These are phyloP conservation scores for Enteromius paludinosus DNA, from an alignment of 2,797 vertebrate genomes.

Conservation along the genomic window DNA sequence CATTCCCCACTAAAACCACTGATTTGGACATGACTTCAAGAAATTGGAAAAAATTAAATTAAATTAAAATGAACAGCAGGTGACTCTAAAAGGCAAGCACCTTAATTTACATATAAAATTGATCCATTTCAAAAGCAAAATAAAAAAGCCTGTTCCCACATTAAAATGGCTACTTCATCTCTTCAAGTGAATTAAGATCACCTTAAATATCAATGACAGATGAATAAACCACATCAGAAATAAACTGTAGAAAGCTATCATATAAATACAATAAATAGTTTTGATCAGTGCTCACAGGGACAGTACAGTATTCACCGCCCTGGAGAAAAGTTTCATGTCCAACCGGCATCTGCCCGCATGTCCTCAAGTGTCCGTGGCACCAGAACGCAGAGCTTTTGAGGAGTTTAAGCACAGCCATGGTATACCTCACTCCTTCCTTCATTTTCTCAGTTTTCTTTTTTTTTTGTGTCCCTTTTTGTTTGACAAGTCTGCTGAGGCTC, in stretches of 20 bases:
- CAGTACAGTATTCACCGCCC: slow-evolving; percentile 64
- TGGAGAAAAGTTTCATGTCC: slow-evolving; percentile 60
- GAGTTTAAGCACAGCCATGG: slow-evolving; percentile 52
- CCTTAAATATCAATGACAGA: slow-evolving; percentile 70
- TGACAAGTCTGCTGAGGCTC: slow-evolving; percentile 47
- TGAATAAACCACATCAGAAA: slow-evolving; percentile 65
- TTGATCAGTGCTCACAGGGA: slow-evolving; percentile 81
- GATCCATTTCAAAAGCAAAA: slow-evolving; percentile 62
- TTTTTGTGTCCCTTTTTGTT: neutral
- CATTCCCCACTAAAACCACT: slow-evolving; percentile 58
- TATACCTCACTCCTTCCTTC: slow-evolving; percentile 58
- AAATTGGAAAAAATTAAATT: slow-evolving; percentile 42
- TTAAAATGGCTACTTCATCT: slow-evolving; percentile 70
- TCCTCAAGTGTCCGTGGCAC: slow-evolving; percentile 57
- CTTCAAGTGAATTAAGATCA: slow-evolving; percentile 66
- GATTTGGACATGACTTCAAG: slow-evolving; percentile 48
- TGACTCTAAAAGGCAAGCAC: slow-evolving; percentile 52
- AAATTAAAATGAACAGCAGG: slow-evolving; percentile 52
- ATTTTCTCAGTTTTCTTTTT: slow-evolving; percentile 30
- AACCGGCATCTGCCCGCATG: slow-evolving; percentile 50
- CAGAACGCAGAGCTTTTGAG: slow-evolving; percentile 57
- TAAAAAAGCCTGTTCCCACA: slow-evolving; percentile 73
- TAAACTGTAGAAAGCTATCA: slow-evolving; percentile 83
- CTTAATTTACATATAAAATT: slow-evolving; percentile 64
- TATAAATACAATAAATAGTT: slow-evolving; percentile 99